A percentile compares a stretch with the other conserved stretches of the same genome.
Conservation (phyloP, 2,113 vertebrate species). For the Loxodonta africana region DNA sequence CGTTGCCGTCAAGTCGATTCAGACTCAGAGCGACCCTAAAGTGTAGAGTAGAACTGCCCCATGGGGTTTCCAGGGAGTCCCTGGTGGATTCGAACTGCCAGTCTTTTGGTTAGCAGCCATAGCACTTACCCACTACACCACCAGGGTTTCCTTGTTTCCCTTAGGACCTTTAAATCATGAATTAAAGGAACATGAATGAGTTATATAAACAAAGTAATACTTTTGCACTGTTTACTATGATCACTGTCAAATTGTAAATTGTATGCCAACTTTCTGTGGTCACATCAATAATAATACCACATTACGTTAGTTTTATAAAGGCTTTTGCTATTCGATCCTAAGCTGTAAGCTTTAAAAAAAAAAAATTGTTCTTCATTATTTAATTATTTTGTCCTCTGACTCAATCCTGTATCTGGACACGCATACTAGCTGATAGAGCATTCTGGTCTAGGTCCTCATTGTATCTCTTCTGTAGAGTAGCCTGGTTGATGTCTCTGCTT, state of each 20-base stretch:
- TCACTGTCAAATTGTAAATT: slow-evolving; percentile 10
- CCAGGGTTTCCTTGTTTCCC: neutral
- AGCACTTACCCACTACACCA: too few species aligned
- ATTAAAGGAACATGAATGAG: neutral
- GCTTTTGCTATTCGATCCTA: neutral
- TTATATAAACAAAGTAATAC: neutral
- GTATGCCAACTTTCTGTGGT: neutral
- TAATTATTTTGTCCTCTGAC: neutral
- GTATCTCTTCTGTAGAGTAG: neutral
- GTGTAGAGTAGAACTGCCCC: too few species aligned
- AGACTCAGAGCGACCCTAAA: too few species aligned
- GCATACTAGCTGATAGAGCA: too few species aligned
- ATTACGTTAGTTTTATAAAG: neutral
- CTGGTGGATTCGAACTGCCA: too few species aligned
- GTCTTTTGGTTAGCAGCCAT: too few species aligned
- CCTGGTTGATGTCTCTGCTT: neutral
- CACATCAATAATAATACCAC: neutral
- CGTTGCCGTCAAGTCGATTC: too few species aligned
- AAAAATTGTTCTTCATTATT: neutral
- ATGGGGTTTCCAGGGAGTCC: too few species aligned
- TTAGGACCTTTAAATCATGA: neutral
- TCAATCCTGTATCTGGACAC: neutral
- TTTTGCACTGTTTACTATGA: neutral
- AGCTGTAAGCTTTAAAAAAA: neutral
- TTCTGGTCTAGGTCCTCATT: neutral